A percentile compares a stretch with the other conserved stretches of the same genome.
These are phyloP conservation scores for Acanthopleura granulata DNA, from an alignment of 2,888 invertebrate species.

Conservation along the genomic window DNA sequence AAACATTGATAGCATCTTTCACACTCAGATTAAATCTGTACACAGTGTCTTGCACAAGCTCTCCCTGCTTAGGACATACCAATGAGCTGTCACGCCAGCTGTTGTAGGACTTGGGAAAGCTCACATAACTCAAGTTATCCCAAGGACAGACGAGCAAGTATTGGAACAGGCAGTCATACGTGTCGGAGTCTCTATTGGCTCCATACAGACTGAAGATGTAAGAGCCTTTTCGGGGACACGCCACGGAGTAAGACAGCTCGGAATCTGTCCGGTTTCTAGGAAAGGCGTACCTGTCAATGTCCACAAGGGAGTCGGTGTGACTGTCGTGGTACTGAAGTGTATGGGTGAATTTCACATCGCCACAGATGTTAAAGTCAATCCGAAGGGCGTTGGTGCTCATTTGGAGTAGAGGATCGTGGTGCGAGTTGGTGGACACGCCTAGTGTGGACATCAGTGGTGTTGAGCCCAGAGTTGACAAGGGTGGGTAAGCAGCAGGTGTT, in stretches of 20 bases:
- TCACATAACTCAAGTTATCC: not conserved
- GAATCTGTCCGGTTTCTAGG: constrained; percentile 27
- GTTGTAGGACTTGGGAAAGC: constrained; percentile 31
- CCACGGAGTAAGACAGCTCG: constrained; percentile 32
- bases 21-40: constrained; percentile 35
- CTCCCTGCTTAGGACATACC: constrained; percentile 33
- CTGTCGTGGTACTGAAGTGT: not conserved
- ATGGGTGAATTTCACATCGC: constrained; percentile 29
- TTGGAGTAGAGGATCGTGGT: constrained; percentile 14
- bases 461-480: not conserved
- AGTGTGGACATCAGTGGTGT: constrained; percentile 2
- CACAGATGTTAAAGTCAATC: constrained; percentile 28
- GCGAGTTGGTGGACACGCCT: not conserved
- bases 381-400: constrained; percentile 23
- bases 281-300: constrained; percentile 30
- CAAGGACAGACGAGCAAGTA: constrained; percentile 34
- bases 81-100: constrained; percentile 31
- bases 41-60: constrained; percentile 32
- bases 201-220: constrained; percentile 38
- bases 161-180: constrained; percentile 30
- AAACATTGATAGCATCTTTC: constrained; percentile 29
- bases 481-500: not conserved
- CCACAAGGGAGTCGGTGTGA: not conserved
- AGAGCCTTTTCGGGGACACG: constrained; percentile 37
- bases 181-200: constrained; percentile 19